Evolutionary conservation across 2,888 invertebrate species (phyloP), one percentile per base, ranked within the genome.

Genomic region (Polydesmus complanatus): DNA sequence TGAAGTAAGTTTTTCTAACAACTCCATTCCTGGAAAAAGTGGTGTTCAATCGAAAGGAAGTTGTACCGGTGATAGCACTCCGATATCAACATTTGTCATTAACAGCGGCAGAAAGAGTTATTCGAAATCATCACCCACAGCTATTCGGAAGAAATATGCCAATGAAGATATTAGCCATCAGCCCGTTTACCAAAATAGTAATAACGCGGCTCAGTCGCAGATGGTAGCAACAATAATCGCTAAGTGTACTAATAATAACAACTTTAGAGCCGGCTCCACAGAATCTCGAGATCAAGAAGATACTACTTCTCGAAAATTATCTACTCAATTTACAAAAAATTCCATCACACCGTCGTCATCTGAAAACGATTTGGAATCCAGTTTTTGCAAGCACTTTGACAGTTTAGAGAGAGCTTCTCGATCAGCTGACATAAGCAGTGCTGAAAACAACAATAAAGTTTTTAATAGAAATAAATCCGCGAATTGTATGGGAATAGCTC

Each of bases 361-460:
- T 51, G 22, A 51, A 3, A 19, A 51, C n/a, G 51, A 51, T 8
- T 3, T 11, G 5, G 51, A 8, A 14, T n/a, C 8, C 5, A 11
- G 8, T 3, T 8, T 14, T 5, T 8, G 19, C 22, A 21, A 8
- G 51, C 51, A 51, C n/a, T 22, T 51, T 51, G 51, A 22, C 3
- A 22, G 51, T n/a, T 8, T 8, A 5, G 19, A 51, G 8, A 5
- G 19, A 8, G 19, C 11, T 8, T 11, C 19, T 51, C 51, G 19
- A 14, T n/a, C 51, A n/a, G 3, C 8, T 8, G 51, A 51, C 22
- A 19, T n/a, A 11, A n/a, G 19, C 19, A 8, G 5, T 5, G n/a
- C 19, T 47, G 23, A 47, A 23, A 56, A 56, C 56, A 56, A 56
- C 47, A 47, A 56, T 48, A 23, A 18, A 18, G n/a, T 37, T 18